Evolutionary conservation across 2,113 vertebrate genomes (phyloP), one percentile per base, ranked within the genome.

Genomic region (Uria aalge): DNA sequence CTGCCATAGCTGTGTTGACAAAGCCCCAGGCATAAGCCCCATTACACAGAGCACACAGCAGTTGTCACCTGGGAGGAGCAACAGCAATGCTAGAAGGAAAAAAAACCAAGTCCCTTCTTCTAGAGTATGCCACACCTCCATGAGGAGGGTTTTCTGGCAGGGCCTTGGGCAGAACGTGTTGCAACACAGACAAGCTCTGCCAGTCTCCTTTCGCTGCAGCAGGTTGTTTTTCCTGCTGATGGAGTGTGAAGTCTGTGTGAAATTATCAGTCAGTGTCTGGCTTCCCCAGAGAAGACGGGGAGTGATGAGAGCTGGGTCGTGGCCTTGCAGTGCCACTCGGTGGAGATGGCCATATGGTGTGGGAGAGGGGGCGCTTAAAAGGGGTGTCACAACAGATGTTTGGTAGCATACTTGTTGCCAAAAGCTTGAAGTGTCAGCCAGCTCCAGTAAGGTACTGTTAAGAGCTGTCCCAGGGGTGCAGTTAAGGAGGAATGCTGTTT

Each of bases 161-260:
- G 20, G 15, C 10, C 10, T 3, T 26, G 38, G 45, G 67, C 45
- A 48, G 40, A 66, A 36, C 2, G 19, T 92, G 74, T 85, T 47
- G 47, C 52, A 73, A 62, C 63, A 27, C 0, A 3, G 41, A 29
- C 22, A 17, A 3, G 7, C 55, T 69, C 24, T 12, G 19, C 17
- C 2, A 4, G 2, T 76, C 50, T 88, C 27, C 30, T 72, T 80
- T 79, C 36, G 5, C 24, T 92, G 71, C 55, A 43, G n/a, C 1
- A 0, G 47, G 32, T 52, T 77, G 34, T 45, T 81, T 53, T 66
- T 78, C 50, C 38, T 63, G 45, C 68, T 88, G 90, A 68, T 88
- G 85, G 66, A 73, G 78, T 80, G 79, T 38, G 67, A 85, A 94
- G 63, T 14, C 63, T 68, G 36, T 88, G 82, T 88, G 88, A 92